phyloP scores from a whole-genome alignment of 2,113 vertebrate species.

The Thalassoma bifasciatum region DNA sequence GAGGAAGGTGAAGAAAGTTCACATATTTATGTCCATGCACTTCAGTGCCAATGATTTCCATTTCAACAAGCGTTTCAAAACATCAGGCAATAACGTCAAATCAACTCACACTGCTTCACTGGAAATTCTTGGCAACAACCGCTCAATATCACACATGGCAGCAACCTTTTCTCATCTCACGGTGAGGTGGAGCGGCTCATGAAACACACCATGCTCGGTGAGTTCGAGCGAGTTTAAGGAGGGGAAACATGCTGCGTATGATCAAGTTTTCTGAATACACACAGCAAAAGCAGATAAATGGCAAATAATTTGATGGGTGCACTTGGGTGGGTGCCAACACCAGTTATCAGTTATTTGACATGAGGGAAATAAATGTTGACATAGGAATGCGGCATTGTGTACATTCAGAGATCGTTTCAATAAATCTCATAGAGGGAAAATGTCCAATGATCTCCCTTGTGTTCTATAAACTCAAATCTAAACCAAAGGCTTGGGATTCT shows the following conservation, averaged over 20 bases:
- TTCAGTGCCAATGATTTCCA: slow-evolving; percentile 39
- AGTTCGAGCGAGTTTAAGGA: slow-evolving; percentile 18
- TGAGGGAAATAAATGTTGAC: too few species aligned
- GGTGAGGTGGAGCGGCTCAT: neutral
- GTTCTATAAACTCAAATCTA: neutral
- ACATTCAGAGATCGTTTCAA: neutral
- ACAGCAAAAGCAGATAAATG: too few species aligned
- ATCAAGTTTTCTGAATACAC: neutral
- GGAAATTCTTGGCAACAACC: slow-evolving; percentile 41
- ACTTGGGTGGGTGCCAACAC: neutral
- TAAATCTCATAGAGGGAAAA: neutral
- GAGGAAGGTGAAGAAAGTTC: neutral
- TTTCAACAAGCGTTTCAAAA: slow-evolving; percentile 16
- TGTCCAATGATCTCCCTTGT: neutral
- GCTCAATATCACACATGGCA: slow-evolving; percentile 15
- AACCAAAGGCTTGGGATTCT: neutral
- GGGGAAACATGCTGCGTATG: slow-evolving; percentile 29
- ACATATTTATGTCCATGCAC: neutral
- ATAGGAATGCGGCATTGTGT: too few species aligned
- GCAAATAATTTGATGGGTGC: neutral
- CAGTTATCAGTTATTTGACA: too few species aligned
- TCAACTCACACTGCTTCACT: slow-evolving; percentile 11
- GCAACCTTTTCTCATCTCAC: slow-evolving; percentile 11
- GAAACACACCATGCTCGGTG: neutral
- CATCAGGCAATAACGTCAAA: slow-evolving; percentile 16